Evolutionary conservation across 2,797 vertebrate species (phyloP), one percentile per base, ranked within the genome.

Genomic region (Sciaenops ocellatus): DNA sequence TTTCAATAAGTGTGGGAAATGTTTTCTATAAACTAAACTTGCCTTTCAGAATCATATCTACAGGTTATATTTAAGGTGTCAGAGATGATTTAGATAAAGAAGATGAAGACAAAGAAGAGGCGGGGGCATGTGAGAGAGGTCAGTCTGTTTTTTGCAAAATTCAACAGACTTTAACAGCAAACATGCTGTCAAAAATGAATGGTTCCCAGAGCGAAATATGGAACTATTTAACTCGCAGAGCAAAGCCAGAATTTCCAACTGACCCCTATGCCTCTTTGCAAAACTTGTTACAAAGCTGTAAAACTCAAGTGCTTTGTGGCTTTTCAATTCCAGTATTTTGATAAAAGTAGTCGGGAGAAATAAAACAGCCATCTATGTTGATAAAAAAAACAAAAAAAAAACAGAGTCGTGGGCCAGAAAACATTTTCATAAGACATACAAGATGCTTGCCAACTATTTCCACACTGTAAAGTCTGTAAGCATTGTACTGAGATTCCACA

Each of bases 321-420:
- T 28, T 67, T 41, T 18, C 28, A 67, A 75, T 69, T 64, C 55
- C 22, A 34, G 69, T n/a, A 41, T 70, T 65, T 0, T 73, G 61
- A 67, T 67, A 44, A 52, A 74, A 60, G 64, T 30, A 13, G 20
- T 12, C 0, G 0, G 1, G 20, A 52, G 17, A 11, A 47, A 47
- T 52, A 50, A 38, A 47, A 16, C 9, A 64, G 4, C 17, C 1
- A 48, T 26, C 18, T 54, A 3, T 24, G 5, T 59, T 34, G 10
- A 26, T 59, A 8, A 28, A 52, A 46, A 73, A 64, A 1, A 0
- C 6, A 28, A 52, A 46, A 73, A 64, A 1, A 0, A 9, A 38
- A 38, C 26, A 17, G 41, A 68, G 5, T 0, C 55, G 46, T 8
- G 62, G 57, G 22, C 24, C 69, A 60, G 7, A 76, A 41, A 54